Evolutionary conservation across 2,888 invertebrate genomes (phyloP), one percentile per base, ranked within the genome.

Genomic region (Endotricha flammealis): DNA sequence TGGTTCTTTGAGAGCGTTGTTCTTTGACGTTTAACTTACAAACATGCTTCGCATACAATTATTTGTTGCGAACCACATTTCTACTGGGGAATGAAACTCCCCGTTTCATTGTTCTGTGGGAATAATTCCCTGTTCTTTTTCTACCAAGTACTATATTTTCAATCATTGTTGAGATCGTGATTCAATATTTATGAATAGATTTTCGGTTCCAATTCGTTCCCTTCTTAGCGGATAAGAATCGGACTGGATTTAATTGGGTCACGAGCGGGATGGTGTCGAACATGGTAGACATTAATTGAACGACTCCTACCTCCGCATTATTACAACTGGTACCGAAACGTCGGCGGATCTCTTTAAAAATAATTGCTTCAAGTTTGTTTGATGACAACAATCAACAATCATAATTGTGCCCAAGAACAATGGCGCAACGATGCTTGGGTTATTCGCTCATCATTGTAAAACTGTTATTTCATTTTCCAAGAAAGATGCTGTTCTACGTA

Each of bases 251-350:
- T 72, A 81, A 80, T 81, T 81, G 72, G 79, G 77, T 79, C 79
- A 81, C 79, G 80, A 76, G 64, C 70, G 50, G 61, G 61, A 56
- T 67, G 60, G 59, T 75, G 76, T 77, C 68, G 74, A 72, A 75
- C 76, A 75, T 70, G 64, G 68, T 57, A 53, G 61, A 51, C 61
- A 75, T 78, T 80, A 77, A 75, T 76, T 70, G 75, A 63, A 74
- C 69, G 73, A 74, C 68, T 72, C 69, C 71, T 66, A 67, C 71
- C 60, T 62, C 64, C 53, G 62, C 73, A 72, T 65, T 66, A 68
- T 63, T 62, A 61, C 64, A 57, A 62, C 57, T 57, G 55, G 51
- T 50, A 57, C 47, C 42, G 25, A 32, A 14, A 23, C 13, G 16
- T 14, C 8, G 59, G 59, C 56, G 58, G 57, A 53, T 49, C 51